Evolutionary conservation across 1,140 invertebrate species (phyloP).

Genomic region (Tetragonula clypearis): DNA sequence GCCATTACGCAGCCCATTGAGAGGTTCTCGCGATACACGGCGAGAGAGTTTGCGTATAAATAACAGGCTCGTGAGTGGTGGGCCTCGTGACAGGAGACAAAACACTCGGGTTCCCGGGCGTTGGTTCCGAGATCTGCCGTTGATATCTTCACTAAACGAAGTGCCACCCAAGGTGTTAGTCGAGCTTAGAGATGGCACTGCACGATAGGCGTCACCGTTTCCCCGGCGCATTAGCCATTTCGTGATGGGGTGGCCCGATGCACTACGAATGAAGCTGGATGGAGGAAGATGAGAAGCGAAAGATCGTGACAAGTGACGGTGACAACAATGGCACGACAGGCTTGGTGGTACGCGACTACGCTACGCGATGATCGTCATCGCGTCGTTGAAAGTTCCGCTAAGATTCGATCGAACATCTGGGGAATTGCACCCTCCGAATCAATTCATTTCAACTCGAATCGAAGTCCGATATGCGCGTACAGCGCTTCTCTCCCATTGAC

Average conservation of each 20-base stretch:
- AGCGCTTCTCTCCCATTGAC: too few relatives aligned
- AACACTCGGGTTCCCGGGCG: conserved; percentile 61
- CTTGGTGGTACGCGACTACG: conserved; percentile 31
- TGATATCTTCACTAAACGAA: conserved; percentile 78
- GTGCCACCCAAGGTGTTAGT: conserved; percentile 79
- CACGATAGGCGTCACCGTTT: conserved; percentile 65
- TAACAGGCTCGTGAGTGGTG: conserved; percentile 67
- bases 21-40: conserved; percentile 26
- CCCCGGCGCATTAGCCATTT: conserved; percentile 72
- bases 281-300: conserved; percentile 36
- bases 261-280: conserved; percentile 42
- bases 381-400: conserved; percentile 10
- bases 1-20: not conserved
- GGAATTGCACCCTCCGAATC: not conserved
- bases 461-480: too few relatives aligned
- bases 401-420: not conserved
- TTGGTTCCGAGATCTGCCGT: conserved; percentile 71
- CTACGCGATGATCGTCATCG: not conserved
- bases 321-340: conserved; percentile 62
- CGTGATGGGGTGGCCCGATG: conserved; percentile 48
- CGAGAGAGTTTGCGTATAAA: conserved; percentile 60
- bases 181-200: conserved; percentile 71
- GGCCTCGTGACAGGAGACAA: conserved; percentile 73
- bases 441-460: not conserved
- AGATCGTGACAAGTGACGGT: conserved; percentile 65